Percentiles rank a stretch among this genome's conserved stretches.
These are phyloP conservation scores for Solenodon paradoxus DNA, from an alignment of 2,113 vertebrate genomes.

Conservation along the genomic window DNA sequence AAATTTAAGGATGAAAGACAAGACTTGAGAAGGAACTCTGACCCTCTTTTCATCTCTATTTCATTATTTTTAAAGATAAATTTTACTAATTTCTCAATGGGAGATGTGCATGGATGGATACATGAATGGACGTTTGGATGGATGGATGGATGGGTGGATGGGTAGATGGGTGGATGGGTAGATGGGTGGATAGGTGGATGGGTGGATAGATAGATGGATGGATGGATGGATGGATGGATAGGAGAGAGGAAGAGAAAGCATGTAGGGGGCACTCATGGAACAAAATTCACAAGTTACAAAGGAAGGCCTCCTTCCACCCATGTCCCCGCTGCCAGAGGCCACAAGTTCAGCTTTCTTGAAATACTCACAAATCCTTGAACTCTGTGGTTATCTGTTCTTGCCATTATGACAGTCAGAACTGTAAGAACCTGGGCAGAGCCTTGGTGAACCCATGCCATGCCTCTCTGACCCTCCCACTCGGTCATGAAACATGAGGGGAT, in stretches of 20 bases:
- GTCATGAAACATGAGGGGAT: fast-evolving
- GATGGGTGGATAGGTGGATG: too few relatives aligned
- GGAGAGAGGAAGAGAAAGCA: too few relatives aligned
- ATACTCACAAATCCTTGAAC: background rate
- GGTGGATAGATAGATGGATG: too few relatives aligned
- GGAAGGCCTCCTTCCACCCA: background rate
- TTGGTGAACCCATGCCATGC: too few relatives aligned
- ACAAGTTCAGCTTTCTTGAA: background rate
- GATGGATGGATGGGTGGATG: too few relatives aligned
- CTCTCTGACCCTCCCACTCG: background rate
- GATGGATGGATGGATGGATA: too few relatives aligned
- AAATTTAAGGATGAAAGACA: background rate
- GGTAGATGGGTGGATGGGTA: too few relatives aligned
- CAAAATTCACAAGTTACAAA: background rate
- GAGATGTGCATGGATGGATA: too few relatives aligned
- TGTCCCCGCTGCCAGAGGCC: background rate
- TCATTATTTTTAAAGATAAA: background rate
- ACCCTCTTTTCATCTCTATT: background rate
- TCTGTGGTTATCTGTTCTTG: background rate
- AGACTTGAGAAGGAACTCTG: background rate
- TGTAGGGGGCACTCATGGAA: too few relatives aligned
- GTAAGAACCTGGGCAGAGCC: too few relatives aligned
- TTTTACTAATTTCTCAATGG: background rate
- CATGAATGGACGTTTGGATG: too few relatives aligned
- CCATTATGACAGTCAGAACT: background rate